Percentiles rank a stretch among this genome's conserved stretches.
Evolutionary conservation across 2,797 vertebrate genomes (phyloP).

Genomic region (Heliangelus exortis): DNA sequence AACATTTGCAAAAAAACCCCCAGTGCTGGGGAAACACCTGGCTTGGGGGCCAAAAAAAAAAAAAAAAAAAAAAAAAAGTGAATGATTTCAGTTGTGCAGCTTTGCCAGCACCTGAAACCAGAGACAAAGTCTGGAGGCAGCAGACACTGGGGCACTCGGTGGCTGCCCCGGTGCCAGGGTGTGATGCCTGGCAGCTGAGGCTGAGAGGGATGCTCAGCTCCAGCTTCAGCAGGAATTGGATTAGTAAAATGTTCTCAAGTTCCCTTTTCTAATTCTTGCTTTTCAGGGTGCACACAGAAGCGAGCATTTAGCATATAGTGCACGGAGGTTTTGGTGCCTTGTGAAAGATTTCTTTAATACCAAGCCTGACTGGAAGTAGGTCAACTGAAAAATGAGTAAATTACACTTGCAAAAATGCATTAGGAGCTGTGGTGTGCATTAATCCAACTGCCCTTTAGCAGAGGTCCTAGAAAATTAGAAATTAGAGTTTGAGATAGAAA

Average conservation of each 20-base stretch:
- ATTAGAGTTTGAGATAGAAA: not conserved
- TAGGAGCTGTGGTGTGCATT: not conserved
- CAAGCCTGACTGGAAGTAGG: conserved; percentile 47
- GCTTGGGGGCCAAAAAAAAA: no score
- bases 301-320: not conserved
- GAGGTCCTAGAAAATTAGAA: not conserved
- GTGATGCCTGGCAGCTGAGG: not conserved
- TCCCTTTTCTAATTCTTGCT: not conserved
- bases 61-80: no score
- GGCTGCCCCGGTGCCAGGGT: not conserved
- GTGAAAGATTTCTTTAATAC: conserved; percentile 24
- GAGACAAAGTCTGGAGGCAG: not conserved
- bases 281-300: not conserved
- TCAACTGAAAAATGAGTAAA: conserved; percentile 51
- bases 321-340: not conserved
- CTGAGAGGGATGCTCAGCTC: accelerated
- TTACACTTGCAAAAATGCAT: conserved; percentile 26
- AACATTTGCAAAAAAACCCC: not conserved
- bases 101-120: not conserved
- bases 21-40: no score
- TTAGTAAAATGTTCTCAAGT: not conserved
- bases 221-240: not conserved
- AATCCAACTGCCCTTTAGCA: conserved; percentile 2
- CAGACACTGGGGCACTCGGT: not conserved
- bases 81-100: not conserved